Percentiles rank a stretch among this genome's conserved stretches.
Evolutionary conservation across 2,113 vertebrate species (phyloP).

Genomic region (Sceloporus undulatus): DNA sequence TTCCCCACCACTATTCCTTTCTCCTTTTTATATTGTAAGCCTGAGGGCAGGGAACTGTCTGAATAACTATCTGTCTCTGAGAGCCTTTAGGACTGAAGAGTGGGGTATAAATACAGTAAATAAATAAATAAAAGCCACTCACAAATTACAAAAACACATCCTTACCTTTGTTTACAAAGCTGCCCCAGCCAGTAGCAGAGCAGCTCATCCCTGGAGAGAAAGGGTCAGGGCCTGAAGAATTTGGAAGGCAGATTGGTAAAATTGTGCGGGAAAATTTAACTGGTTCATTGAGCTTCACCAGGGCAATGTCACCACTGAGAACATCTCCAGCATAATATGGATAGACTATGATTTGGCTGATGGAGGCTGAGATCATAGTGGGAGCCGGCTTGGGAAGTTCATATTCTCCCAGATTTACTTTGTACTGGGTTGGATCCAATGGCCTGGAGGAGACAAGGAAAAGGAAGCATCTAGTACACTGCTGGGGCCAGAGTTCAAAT

Average conservation of each 20-base stretch:
- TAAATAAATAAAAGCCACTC: too few relatives aligned
- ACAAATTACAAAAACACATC: background rate
- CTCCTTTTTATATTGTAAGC: too few relatives aligned
- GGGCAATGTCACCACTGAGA: constrained; percentile 37
- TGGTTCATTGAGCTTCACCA: constrained; percentile 24
- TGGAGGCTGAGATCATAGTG: background rate
- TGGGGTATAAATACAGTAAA: too few relatives aligned
- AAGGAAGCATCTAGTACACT: background rate
- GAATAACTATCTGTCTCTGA: too few relatives aligned
- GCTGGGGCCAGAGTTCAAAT: background rate
- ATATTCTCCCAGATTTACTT: constrained; percentile 19
- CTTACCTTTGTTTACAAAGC: constrained; percentile 28
- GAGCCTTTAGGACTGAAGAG: too few relatives aligned
- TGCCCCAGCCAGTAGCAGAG: constrained; percentile 55
- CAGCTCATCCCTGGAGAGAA: constrained; percentile 26
- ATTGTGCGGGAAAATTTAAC: constrained; percentile 20
- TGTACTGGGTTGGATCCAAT: background rate
- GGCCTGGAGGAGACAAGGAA: background rate
- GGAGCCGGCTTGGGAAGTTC: constrained; percentile 1
- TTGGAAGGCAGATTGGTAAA: constrained; percentile 41
- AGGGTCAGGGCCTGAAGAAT: background rate
- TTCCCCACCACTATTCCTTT: too few relatives aligned
- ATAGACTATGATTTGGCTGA: constrained; percentile 28
- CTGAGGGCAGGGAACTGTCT: too few relatives aligned
- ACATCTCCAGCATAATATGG: background rate